Evolutionary conservation across 2,797 vertebrate genomes (phyloP).

Genomic region (Carcharodon carcharias): DNA sequence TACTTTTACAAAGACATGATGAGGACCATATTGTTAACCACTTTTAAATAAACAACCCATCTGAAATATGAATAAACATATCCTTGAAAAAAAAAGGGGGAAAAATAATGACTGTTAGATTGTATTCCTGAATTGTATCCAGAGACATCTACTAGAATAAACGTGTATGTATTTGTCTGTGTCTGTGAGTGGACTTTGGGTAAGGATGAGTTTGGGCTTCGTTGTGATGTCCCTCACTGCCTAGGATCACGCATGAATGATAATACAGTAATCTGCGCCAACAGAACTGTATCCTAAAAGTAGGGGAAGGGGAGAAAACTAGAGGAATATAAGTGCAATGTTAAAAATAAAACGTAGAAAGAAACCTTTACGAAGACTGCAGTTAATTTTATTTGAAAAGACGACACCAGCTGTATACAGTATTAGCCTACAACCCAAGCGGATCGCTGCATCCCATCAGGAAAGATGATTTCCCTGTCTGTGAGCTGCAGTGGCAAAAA

Average conservation of each 20-base stretch:
- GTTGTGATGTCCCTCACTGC: neutral
- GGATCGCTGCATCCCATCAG: conserved; percentile 10
- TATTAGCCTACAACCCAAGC: conserved; percentile 14
- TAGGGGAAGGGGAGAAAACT: neutral
- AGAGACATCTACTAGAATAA: neutral
- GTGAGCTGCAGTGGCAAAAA: neutral
- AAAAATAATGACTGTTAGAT: neutral
- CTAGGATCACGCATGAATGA: neutral
- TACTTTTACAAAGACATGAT: neutral
- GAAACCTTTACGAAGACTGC: neutral
- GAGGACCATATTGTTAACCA: neutral
- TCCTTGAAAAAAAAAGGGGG: neutral
- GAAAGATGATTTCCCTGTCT: conserved; percentile 15
- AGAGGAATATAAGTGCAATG: neutral
- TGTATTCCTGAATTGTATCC: neutral
- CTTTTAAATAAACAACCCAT: neutral
- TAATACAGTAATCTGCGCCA: neutral
- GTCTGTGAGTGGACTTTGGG: neutral
- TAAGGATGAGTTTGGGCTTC: neutral
- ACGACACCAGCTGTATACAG: conserved; percentile 22
- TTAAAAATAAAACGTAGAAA: neutral
- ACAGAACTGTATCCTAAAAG: neutral
- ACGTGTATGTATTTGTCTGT: neutral
- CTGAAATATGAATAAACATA: neutral
- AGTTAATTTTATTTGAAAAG: conserved; percentile 32